Evolutionary conservation across 2,797 vertebrate genomes (phyloP).

Genomic region (Onychomys torridus): DNA sequence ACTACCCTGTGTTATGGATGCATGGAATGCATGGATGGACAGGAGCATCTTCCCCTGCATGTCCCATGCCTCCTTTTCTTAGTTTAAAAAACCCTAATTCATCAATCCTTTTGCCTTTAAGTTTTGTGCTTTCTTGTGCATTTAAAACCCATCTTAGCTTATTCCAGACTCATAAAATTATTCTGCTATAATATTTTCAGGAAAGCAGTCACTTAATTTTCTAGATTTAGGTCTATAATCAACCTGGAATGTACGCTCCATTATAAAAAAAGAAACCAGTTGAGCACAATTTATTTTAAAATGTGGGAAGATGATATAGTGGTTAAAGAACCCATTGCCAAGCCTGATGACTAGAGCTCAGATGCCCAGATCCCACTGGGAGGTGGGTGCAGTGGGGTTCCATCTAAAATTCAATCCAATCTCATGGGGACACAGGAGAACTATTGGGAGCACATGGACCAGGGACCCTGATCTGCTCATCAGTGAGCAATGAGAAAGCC

Average conservation of each 20-base stretch:
- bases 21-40: background rate
- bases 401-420: background rate
- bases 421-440: background rate
- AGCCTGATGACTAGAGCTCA: background rate
- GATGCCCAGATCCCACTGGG: background rate
- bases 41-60: background rate
- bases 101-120: background rate
- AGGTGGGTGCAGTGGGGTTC: background rate
- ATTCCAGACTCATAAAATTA: background rate
- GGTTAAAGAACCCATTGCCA: background rate
- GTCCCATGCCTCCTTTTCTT: background rate
- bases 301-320: background rate
- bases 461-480: background rate
- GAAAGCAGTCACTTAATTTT: background rate
- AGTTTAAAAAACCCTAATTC: background rate
- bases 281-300: background rate
- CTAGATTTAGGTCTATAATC: background rate
- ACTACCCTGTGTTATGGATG: background rate
- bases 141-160: background rate
- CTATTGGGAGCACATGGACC: background rate
- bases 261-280: background rate
- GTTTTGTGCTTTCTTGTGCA: background rate
- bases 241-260: background rate
- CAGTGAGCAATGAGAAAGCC: background rate
- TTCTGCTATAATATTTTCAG: background rate